Evolutionary conservation across 1,140 invertebrate species (phyloP).

Genomic region (Macrostomum lignano): DNA sequence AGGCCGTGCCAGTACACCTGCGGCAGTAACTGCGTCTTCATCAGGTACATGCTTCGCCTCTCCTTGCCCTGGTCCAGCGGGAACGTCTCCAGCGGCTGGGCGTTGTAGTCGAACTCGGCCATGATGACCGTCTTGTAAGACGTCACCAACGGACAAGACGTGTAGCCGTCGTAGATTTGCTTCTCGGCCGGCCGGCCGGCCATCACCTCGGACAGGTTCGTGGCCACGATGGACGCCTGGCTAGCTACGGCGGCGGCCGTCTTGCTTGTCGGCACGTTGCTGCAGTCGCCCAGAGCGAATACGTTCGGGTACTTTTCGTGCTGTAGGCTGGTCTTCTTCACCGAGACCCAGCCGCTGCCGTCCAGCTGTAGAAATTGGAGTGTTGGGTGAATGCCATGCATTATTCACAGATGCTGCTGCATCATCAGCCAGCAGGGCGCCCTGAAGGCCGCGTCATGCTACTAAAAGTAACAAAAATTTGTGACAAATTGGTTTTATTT

Average conservation of each 20-base stretch:
- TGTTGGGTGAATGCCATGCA: too few relatives aligned
- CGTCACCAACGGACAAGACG: conserved; percentile 76
- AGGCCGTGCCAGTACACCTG: conserved; percentile 65
- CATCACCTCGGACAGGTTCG: neutral
- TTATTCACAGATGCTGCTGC: too few relatives aligned
- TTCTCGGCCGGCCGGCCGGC: neutral
- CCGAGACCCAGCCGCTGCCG: conserved; percentile 45
- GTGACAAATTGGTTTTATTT: too few relatives aligned
- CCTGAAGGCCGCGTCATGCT: too few relatives aligned
- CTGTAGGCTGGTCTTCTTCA: conserved; percentile 49
- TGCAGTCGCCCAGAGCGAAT: conserved; percentile 75
- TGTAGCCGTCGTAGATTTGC: conserved; percentile 56
- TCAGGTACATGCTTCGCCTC: conserved; percentile 41
- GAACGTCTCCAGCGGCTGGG: conserved; percentile 61
- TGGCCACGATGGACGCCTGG: conserved; percentile 3
- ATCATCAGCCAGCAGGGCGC: too few relatives aligned
- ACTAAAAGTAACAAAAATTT: too few relatives aligned
- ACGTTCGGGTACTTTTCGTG: conserved; percentile 52
- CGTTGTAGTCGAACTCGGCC: conserved; percentile 72
- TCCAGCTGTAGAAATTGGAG: too few relatives aligned
- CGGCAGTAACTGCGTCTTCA: conserved; percentile 66
- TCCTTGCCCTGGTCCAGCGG: conserved; percentile 63
- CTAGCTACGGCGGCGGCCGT: conserved; percentile 71
- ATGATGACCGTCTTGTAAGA: conserved; percentile 51
- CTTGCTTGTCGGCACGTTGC: conserved; percentile 64